Evolutionary conservation across 2,888 invertebrate genomes (phyloP).

Genomic region (Melanophora roralis): DNA sequence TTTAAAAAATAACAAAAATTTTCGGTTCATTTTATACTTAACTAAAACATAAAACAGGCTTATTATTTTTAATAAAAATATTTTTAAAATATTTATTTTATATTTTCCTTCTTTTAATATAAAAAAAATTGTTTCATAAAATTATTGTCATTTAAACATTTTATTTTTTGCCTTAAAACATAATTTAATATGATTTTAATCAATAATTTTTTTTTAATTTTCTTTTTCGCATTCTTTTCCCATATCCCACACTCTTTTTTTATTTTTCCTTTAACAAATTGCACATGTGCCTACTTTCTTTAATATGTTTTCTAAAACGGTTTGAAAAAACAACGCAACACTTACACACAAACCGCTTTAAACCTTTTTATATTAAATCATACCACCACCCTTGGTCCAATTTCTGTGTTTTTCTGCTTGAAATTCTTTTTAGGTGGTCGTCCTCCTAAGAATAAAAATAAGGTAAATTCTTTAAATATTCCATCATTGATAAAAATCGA

Average conservation of each 20-base stretch:
- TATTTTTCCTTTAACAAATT: too few species aligned
- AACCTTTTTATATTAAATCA: conserved; percentile 21
- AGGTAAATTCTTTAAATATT: conserved; percentile 66
- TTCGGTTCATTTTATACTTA: neutral
- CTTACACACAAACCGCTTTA: too few species aligned
- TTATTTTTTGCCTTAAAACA: too few species aligned
- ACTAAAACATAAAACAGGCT: neutral
- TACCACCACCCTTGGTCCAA: conserved; percentile 29
- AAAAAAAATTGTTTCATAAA: too few species aligned
- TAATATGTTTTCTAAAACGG: too few species aligned
- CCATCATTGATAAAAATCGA: conserved; percentile 74
- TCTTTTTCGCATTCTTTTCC: neutral
- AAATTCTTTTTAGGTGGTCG: conserved; percentile 70
- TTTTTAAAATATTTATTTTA: too few species aligned
- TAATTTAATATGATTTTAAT: neutral
- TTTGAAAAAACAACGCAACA: too few species aligned
- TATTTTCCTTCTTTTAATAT: too few species aligned
- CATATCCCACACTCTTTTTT: too few species aligned
- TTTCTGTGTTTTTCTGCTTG: conserved; percentile 13
- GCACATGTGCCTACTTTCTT: too few species aligned
- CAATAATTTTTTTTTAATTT: neutral
- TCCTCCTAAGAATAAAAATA: conserved; percentile 75
- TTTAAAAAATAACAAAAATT: neutral
- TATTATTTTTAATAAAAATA: too few species aligned
- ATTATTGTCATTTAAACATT: too few species aligned